These are phyloP conservation scores for Galago senegalensis DNA, from an alignment of 2,797 vertebrate species.

Conservation along the genomic window DNA sequence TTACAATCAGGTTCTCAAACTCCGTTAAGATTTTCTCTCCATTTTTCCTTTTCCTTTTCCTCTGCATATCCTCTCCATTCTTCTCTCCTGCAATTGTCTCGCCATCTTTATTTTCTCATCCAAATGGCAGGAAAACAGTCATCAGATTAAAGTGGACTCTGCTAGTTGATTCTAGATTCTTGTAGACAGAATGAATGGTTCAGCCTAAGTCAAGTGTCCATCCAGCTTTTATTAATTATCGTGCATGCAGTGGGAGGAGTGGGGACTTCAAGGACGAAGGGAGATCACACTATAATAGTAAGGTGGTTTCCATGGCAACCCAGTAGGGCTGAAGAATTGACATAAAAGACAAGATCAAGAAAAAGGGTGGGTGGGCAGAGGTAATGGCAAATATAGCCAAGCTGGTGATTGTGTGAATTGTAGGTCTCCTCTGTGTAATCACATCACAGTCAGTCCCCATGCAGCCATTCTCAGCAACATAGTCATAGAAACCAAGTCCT, in stretches of 20 bases:
- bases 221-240: neutral
- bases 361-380: neutral
- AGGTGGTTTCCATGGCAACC: slow-evolving; percentile 38
- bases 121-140: neutral
- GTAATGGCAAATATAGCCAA: neutral
- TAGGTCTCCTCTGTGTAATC: neutral
- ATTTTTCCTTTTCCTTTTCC: neutral
- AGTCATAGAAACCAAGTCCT: neutral
- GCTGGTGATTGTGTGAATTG: neutral
- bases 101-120: neutral
- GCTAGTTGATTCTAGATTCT: neutral
- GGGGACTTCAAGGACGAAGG: neutral
- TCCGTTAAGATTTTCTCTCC: neutral
- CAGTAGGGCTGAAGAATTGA: neutral
- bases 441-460: neutral
- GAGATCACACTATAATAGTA: neutral
- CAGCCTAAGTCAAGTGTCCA: neutral
- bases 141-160: neutral
- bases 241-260: too few species aligned
- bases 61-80: neutral
- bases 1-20: neutral
- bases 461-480: neutral
- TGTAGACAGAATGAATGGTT: neutral
- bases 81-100: neutral
- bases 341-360: neutral